A percentile compares a stretch with the other conserved stretches of the same genome.
These are phyloP conservation scores for Phalacrocorax brasilianus DNA, from an alignment of 2,113 vertebrate genomes.

Conservation along the genomic window DNA sequence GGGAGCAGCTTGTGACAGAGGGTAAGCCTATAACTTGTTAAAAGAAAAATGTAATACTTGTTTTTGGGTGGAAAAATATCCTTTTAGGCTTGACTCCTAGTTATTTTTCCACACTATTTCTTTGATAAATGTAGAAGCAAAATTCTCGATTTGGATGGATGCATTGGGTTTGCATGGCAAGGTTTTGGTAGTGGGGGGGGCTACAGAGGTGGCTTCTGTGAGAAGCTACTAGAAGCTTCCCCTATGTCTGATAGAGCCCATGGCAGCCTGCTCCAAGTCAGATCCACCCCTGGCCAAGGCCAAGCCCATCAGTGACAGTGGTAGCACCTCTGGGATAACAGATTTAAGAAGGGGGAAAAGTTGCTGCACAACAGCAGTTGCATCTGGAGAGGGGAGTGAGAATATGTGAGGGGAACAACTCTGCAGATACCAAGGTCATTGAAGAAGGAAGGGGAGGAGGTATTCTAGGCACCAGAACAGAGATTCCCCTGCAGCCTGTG, in stretches of 20 bases:
- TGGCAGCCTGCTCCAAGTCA: accelerated
- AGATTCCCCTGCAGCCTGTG: background rate
- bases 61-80: accelerated
- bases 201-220: background rate
- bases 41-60: background rate
- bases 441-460: background rate
- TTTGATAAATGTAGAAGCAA: background rate
- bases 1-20: constrained; percentile 85
- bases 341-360: too few relatives aligned
- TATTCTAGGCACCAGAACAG: background rate
- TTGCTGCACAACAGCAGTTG: too few relatives aligned
- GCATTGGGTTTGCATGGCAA: background rate
- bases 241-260: background rate
- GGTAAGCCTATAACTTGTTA: constrained; percentile 60
- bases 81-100: background rate
- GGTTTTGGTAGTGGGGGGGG: background rate
- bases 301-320: too few relatives aligned
- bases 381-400: background rate
- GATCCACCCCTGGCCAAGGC: background rate
- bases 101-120: background rate
- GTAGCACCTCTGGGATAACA: too few relatives aligned
- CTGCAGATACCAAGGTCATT: background rate
- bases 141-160: background rate
- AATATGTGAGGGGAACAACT: background rate
- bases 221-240: background rate